Conservation (phyloP, 2,888 invertebrate species). For the Dioctria rufipes region DNA sequence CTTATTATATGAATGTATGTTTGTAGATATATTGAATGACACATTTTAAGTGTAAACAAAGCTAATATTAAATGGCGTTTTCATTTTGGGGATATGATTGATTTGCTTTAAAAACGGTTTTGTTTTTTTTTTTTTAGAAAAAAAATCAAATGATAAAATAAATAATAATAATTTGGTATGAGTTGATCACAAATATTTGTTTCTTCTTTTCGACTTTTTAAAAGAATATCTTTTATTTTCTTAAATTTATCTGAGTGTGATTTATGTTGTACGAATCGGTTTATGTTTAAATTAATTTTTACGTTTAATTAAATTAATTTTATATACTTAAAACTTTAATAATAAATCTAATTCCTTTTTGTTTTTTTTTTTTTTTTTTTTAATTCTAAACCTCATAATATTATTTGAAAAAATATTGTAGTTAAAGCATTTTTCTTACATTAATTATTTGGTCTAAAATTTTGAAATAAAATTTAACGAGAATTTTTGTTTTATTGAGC, state of each 20-base stretch:
- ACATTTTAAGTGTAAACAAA: slow-evolving; percentile 14
- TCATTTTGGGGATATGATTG: slow-evolving; percentile 18
- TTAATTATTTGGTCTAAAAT: slow-evolving; percentile 42
- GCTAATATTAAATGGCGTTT: slow-evolving; percentile 4
- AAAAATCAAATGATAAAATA: slow-evolving; percentile 21
- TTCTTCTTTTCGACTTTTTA: neutral
- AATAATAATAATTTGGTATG: neutral
- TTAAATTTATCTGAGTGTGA: neutral
- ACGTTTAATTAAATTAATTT: slow-evolving; percentile 17
- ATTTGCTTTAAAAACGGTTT: slow-evolving; percentile 30
- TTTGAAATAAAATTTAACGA: slow-evolving; percentile 35
- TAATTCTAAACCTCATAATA: neutral
- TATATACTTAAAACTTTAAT: neutral
- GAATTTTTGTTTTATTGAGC: neutral
- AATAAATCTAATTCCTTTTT: slow-evolving; percentile 3
- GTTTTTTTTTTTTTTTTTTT: neutral
- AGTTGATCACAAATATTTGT: neutral
- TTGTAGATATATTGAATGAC: neutral
- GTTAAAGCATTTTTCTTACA: slow-evolving; percentile 43
- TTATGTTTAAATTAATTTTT: slow-evolving; percentile 7
- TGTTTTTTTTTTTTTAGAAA: neutral
- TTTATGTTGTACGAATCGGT: no score
- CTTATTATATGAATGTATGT: neutral
- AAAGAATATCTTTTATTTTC: slow-evolving; percentile 1
- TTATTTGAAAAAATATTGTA: slow-evolving; percentile 27